Evolutionary conservation across 2,888 invertebrate species (phyloP), one percentile per base, ranked within the genome.

Genomic region (Helicoverpa assulta): DNA sequence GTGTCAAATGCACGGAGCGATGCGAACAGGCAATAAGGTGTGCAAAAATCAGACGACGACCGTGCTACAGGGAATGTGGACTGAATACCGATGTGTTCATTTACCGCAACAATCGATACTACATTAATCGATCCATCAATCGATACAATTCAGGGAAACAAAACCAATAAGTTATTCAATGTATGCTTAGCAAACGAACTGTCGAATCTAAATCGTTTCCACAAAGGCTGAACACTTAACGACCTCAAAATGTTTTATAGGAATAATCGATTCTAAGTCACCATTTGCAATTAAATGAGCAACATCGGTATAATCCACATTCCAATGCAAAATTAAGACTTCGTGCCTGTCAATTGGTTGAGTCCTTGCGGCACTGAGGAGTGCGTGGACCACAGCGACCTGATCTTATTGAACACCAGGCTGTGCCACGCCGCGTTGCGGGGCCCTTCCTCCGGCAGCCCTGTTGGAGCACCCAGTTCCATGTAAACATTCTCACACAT

Each of bases 361-460:
- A 98, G 96, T 87, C 98, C 98, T 92, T 97, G 97, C 73, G 97
- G 96, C 80, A 97, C 97, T 76, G 97, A 97, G 62, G 97, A 96
- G 89, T 97, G 97, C 81, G 97, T 97, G 83, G 97, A 98, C 98
- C 98, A 98, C 76, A 98, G 96, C 56, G 98, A 98, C 89, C 98
- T 97, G 93, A 98, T 98, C 96, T 98, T 98, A 90, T 98, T 98
- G 92, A 98, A 97, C 88, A 98, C 98, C 90, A 98, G 94, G 85
- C 97, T 97, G 75, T 97, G 97, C 98, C 98, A 98, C 85, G 96
- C 95, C 19, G 95, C 95, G 80, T 89, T 94, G 79, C 95, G 85
- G 6, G 95, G 94, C 52, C 95, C 95, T 88, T 95, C 95, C 73
- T 95, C 95, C 79, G 95, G 95, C 68, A 95, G 83, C 78, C 95